Evolutionary conservation across 1,140 invertebrate species (phyloP), one percentile per base, ranked within the genome.

Genomic region (Heliothis virescens): DNA sequence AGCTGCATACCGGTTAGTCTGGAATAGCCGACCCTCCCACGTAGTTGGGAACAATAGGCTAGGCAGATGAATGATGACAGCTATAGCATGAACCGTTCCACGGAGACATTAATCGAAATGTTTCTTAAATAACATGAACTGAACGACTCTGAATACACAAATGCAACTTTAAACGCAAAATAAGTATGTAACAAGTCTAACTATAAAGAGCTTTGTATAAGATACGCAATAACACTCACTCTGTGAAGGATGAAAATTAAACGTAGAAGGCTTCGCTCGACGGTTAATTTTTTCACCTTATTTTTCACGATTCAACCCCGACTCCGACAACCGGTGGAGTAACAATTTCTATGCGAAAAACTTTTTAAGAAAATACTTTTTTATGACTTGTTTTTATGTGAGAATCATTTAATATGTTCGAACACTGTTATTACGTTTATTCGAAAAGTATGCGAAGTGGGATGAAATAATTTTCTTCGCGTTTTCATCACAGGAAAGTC

Each of bases 231-330:
- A 77, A 77, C 65, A 72, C 55, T 74, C 53, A 60, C 26, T 47
- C 26, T 9, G 13, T 79, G 81, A 79, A 52, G 71, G 60, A 79
- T 76, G 76, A 79, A 79, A 79, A 80, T 75, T 82, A 82, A 79
- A 75, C 63, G 67, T 82, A 63, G 53, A n/a, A 57, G 48, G 76
- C 63, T 18, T 7, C 57, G 12, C 12, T 16, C 10, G n/a, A 47
- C 63, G 50, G 72, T 59, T 82, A 71, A 82, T 82, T 48, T 57
- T n/a, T n/a, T n/a, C n/a, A n/a, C 41, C 72, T 75, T 79, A 82
- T 81, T 78, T 81, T 78, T 81, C 80, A 81, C 62, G 59, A 78
- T 81, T 78, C 52, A 13, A 16, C 7, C 47, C 62, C 21, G 59
- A 53, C 59, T 48, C 47, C 18, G 73, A 63, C 60, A 76, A 9